phyloP scores from a whole-genome alignment of 2,113 vertebrate species.

The Cinclus cinclus region DNA sequence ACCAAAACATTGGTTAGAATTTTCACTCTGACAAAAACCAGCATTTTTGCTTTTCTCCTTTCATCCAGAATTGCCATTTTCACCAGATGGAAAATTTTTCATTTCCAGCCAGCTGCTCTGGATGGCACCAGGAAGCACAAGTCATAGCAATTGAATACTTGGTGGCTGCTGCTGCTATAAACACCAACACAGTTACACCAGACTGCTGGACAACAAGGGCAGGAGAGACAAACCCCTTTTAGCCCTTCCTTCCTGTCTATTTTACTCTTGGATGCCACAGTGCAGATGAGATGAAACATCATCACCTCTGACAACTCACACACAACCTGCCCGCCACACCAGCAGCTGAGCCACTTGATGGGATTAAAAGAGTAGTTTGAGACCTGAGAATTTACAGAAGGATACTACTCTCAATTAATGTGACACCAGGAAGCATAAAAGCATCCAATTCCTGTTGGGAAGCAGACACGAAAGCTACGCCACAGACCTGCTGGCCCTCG shows the following conservation, averaged over 20 bases:
- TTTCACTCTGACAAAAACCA: neutral
- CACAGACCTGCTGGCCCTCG: neutral
- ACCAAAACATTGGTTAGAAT: neutral
- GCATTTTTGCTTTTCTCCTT: neutral
- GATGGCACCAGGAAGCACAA: neutral
- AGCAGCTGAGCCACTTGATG: neutral
- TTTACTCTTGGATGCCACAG: neutral
- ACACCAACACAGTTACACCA: neutral
- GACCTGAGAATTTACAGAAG: neutral
- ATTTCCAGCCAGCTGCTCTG: neutral
- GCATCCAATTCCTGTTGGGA: neutral
- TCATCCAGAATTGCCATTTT: neutral
- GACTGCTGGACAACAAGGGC: neutral
- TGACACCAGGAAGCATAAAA: neutral
- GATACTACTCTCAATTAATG: neutral
- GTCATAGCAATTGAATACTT: neutral
- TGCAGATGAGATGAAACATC: neutral
- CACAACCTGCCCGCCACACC: neutral
- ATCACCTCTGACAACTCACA: neutral
- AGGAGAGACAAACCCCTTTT: neutral
- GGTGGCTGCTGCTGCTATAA: neutral
- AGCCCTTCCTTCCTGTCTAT: neutral
- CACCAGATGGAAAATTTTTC: neutral
- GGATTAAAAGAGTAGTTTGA: neutral
- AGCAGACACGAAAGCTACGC: rapidly evolving